Evolutionary conservation across 2,113 vertebrate genomes (phyloP).

Genomic region (Bostrychus sinensis): DNA sequence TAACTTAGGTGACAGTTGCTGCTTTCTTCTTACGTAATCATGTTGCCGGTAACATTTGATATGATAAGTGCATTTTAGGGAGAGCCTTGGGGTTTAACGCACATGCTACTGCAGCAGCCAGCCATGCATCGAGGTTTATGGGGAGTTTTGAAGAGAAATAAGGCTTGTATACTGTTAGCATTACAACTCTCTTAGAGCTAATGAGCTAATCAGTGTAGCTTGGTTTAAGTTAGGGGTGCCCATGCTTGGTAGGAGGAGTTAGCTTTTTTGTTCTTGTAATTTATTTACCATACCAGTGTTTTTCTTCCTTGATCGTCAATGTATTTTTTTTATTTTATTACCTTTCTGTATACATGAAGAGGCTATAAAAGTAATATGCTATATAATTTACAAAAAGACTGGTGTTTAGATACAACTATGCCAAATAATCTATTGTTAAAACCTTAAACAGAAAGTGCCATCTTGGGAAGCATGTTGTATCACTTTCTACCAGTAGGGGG

Average conservation of each 20-base stretch:
- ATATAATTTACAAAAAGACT: neutral
- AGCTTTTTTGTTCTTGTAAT: neutral
- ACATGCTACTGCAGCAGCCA: slow-evolving; percentile 78
- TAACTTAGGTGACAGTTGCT: slow-evolving; percentile 99
- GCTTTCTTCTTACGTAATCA: slow-evolving; percentile 84
- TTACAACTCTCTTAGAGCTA: slow-evolving; percentile 26
- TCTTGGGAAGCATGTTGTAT: no score
- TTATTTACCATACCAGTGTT: slow-evolving; percentile 22
- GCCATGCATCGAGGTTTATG: slow-evolving; percentile 60
- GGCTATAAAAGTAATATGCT: no score
- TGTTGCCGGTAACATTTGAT: slow-evolving; percentile 94
- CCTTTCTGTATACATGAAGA: no score
- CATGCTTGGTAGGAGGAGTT: neutral
- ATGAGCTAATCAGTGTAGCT: slow-evolving; percentile 12
- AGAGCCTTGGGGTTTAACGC: slow-evolving; percentile 59
- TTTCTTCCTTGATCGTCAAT: slow-evolving; percentile 19
- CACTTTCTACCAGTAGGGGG: no score
- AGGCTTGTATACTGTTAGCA: slow-evolving; percentile 16
- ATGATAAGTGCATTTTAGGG: slow-evolving; percentile 50
- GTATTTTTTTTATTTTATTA: neutral
- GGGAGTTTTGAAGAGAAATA: slow-evolving; percentile 22
- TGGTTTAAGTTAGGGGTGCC: slow-evolving; percentile 34
- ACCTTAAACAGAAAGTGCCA: no score
- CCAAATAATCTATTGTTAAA: no score
- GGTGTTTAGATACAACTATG: neutral